Base-by-base conservation (phyloP, 1,140 invertebrate genomes). In the Holotrichia oblita region DNA sequence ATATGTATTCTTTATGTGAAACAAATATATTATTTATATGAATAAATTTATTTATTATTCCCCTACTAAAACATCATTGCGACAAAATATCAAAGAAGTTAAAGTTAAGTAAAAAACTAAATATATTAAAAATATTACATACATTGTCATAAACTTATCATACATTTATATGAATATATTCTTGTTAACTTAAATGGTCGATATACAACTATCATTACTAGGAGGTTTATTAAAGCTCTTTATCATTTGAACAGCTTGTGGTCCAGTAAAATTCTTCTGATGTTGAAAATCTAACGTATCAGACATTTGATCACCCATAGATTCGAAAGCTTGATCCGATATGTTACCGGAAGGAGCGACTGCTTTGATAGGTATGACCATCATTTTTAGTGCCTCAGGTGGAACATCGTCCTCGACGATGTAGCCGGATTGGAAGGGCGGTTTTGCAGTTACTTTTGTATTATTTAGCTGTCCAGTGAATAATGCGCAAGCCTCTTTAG, bases 281-380 rank as follows among this genome's bases (percentile, higher is more conserved):
- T 82, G 77, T 17, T 79, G 80, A 0, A 82, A 87, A 78, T 89
- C 88, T 64, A 89, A 77, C 3, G 83, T 83, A 42, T 85, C 81
- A 0, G 84, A 83, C 10, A 87, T 79, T 10, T 81, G 20, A 79
- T 89, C 88, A 20, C 88, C 88, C 76, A 83, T 78, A 77, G 86
- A 82, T 78, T 87, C 86, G 77, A 85, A 88, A 2, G 86, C 87
- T 73, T 78, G 81, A 80, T 89, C 88, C 27, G 88, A 87, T 78
- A 89, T 44, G 81, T 89, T 89, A 20, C 82, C 17, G 20, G 83
- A 79, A 0, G 84, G 78, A n/a, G 78, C 78, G 10, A 85, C 83
- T 24, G 87, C 80, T 76, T 81, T 84, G 14, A 86, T 77, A 0
- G 87, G 88, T 17, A 86, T 86, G 78, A 86, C 80, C 24, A 85